Base-by-base conservation (phyloP, 1,140 invertebrate genomes). In the Ptiloglossa arizonensis region DNA sequence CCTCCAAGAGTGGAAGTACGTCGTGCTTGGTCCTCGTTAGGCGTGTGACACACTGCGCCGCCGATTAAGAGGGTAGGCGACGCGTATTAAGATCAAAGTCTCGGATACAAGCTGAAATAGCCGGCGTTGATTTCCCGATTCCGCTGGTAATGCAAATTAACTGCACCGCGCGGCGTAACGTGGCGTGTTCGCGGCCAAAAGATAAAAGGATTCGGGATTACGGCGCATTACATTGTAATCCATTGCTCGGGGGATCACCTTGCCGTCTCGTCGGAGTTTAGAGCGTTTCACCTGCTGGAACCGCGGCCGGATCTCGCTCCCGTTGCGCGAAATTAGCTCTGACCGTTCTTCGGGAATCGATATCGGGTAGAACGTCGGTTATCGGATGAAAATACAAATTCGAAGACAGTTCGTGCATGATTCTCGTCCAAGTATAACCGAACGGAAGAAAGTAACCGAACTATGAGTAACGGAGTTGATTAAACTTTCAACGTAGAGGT, bases 141-240 rank as follows among this genome's bases (percentile, higher is more conserved):
- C 62, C 50, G 62, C 67, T 66, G 54, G 24, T 74, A 74, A 74
- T 74, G 72, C 72, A 66, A 74, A 74, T 74, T 74, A 67, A 74
- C 48, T 74, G 50, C 35, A 15, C n/a, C 17, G 11, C 17, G 50
- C 19, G 35, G 57, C 29, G 44, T 46, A 38, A 63, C 70, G 9
- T 62, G 72, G 72, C 62, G 72, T 67, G 72, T 27, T 29, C 72
- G 62, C 32, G 48, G 38, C 32, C 35, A 4, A 22, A 56, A 74
- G 72, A 74, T 74, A 74, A 74, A 74, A 74, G 62, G 72, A 74
- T 74, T 50, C 59, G 35, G 63, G 63, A 67, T 74, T 82, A 82
- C 80, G 78, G 66, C 80, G 80, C 38, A 38, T 57, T 52, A 38
- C 64, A 52, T 67, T 46, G 80, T 82, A 82, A 82, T 81, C 79